A percentile compares a stretch with the other conserved stretches of the same genome.
phyloP scores from a whole-genome alignment of 2,888 invertebrate species.

The Morinoia aosen region DNA sequence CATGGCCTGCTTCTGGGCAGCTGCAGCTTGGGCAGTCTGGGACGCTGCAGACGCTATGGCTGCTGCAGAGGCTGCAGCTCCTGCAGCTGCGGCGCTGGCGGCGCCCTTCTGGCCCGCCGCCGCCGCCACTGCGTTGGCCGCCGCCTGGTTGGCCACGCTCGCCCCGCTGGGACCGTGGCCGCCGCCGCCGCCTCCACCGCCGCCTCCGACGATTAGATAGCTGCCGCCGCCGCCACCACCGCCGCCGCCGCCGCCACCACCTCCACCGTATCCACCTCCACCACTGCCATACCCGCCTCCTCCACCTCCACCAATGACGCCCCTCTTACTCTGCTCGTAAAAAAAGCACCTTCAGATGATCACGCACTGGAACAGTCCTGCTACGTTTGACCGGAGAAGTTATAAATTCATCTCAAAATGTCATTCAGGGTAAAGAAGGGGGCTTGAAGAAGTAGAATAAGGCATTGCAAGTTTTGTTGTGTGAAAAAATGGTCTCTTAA shows the following conservation, averaged over 20 bases:
- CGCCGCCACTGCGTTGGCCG: slow-evolving; percentile 60
- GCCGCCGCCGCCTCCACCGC: slow-evolving; percentile 55
- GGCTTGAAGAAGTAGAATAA: too few relatives aligned
- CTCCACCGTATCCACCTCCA: slow-evolving; percentile 10
- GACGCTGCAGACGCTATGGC: slow-evolving; percentile 59
- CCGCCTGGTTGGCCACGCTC: slow-evolving; percentile 60
- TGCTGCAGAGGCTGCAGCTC: slow-evolving; percentile 60
- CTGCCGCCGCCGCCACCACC: slow-evolving; percentile 49
- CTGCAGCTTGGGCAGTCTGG: slow-evolving; percentile 60
- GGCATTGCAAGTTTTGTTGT: too few relatives aligned
- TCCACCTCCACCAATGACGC: slow-evolving; percentile 45
- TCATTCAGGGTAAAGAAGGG: too few relatives aligned
- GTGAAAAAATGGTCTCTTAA: too few relatives aligned
- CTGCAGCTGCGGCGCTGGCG: slow-evolving; percentile 58
- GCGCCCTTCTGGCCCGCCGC: slow-evolving; percentile 61
- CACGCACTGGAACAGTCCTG: too few relatives aligned
- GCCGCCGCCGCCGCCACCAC: slow-evolving; percentile 55
- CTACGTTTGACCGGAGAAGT: neutral
- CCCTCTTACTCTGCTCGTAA: neutral
- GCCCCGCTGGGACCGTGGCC: slow-evolving; percentile 56
- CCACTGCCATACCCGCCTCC: neutral
- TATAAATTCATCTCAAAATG: too few relatives aligned
- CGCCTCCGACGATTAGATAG: slow-evolving; percentile 25
- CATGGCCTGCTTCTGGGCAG: slow-evolving; percentile 59
- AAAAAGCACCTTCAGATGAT: neutral